Evolutionary conservation across 2,888 invertebrate species (phyloP), one percentile per base, ranked within the genome.

Genomic region (Leistus spinibarbis): DNA sequence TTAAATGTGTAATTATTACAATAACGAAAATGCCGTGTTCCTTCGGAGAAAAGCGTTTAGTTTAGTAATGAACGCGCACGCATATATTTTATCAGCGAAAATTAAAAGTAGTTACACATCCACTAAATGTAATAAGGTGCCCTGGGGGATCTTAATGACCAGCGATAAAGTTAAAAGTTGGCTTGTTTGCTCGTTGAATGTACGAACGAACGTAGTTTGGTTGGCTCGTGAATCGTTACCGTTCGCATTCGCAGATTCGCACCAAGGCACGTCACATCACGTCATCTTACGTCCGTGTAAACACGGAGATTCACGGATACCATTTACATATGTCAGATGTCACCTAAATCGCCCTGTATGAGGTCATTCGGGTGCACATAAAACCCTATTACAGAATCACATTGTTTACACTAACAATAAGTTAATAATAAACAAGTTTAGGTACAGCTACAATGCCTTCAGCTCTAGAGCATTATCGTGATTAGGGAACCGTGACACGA

Each of bases 61-160:
- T 24, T 4, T 24, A 4, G 24, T 24, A 4, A 7, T 24, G 7
- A 24, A 24, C 3, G 24, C 7, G 7, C 24, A 24, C 7, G 7
- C 24, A 24, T 24, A 24, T 7, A 24, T 4, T 24, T 7, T 4
- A 24, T 69, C 53, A 63, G 63, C 60, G 20, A 40, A 70, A 70
- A 70, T 70, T 62, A 70, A 70, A 70, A 70, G 70, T 70, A 63
- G 63, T 70, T 63, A 70, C 53, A 63, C 70, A 63, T 70, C 63
- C 63, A 70, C 19, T 63, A 68, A 68, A 63, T 70, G 60, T 69
- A 69, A 69, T 20, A 57, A 20, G n/a, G 60, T 63, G 40, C 40
- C 40, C 13, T 40, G 40, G 40, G 40, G 40, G 40, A 54, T 54
- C 53, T 53, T 70, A 70, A 70, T 70, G 62, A 70, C 63, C 70